A percentile compares a stretch with the other conserved stretches of the same genome.
Evolutionary conservation across 2,888 invertebrate genomes (phyloP).

Genomic region (Cerastoderma edule): DNA sequence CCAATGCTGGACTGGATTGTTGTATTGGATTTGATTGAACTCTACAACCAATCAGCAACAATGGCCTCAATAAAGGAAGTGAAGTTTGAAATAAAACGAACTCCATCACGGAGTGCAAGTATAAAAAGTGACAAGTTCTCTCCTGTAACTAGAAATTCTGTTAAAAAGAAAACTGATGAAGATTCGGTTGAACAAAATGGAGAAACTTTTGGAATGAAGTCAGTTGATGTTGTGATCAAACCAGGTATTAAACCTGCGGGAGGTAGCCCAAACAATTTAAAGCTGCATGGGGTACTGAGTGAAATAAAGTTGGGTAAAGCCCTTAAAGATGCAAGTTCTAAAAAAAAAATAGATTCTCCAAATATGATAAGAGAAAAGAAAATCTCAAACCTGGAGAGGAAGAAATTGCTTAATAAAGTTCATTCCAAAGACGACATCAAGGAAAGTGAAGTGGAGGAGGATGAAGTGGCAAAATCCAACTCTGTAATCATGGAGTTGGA

Average conservation of each 20-base stretch:
- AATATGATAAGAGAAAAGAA: conserved; percentile 34
- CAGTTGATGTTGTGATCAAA: neutral
- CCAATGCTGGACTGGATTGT: too few relatives aligned
- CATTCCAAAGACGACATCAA: neutral
- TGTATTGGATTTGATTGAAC: too few relatives aligned
- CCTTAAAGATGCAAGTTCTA: conserved; percentile 10
- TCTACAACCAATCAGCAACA: too few relatives aligned
- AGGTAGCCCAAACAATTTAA: too few relatives aligned
- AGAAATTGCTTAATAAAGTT: conserved; percentile 37
- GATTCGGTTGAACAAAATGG: conserved; percentile 1
- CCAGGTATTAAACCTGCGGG: too few relatives aligned
- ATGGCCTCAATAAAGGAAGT: conserved; percentile 40
- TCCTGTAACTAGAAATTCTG: neutral
- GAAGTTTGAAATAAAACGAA: conserved; percentile 44
- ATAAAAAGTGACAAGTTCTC: conserved; percentile 20
- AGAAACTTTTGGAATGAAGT: conserved; percentile 16
- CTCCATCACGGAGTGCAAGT: conserved; percentile 20
- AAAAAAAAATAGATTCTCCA: conserved; percentile 24
- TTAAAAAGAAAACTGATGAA: conserved; percentile 13
- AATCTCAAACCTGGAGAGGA: conserved; percentile 34
- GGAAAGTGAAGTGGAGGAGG: neutral
- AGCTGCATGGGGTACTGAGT: conserved; percentile 17
- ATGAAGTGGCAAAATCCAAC: conserved; percentile 3
- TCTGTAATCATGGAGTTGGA: conserved; percentile 34
- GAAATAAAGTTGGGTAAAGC: conserved; percentile 11